phyloP scores from a whole-genome alignment of 2,888 invertebrate genomes.

The Trachelus troglodyta region DNA sequence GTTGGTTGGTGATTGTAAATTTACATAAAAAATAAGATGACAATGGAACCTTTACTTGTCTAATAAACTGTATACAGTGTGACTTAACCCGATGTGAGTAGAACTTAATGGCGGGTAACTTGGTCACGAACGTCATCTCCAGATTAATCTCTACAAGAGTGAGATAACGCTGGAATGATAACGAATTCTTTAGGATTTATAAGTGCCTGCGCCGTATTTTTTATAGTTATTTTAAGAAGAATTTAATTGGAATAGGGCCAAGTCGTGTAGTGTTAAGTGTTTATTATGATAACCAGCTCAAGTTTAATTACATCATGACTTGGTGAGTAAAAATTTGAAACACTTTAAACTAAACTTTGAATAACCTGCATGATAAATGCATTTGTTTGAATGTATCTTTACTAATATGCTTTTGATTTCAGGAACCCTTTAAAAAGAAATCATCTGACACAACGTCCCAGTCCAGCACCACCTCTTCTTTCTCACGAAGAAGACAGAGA shows the following conservation, averaged over 20 bases:
- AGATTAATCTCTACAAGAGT: not conserved
- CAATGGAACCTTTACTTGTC: not conserved
- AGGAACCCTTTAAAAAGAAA: constrained; percentile 61
- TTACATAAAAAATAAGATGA: not conserved
- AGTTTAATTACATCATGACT: constrained; percentile 28
- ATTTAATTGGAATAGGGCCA: not conserved
- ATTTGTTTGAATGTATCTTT: not conserved
- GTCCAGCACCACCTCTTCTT: constrained; percentile 56
- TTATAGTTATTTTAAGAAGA: not conserved
- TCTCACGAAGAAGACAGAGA: constrained; percentile 58
- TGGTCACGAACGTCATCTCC: not conserved
- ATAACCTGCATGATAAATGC: not conserved
- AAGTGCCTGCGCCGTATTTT: not conserved
- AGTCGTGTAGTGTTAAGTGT: not conserved
- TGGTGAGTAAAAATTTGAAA: constrained; percentile 29
- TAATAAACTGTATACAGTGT: not conserved
- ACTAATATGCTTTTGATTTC: not conserved
- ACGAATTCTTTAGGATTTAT: not conserved
- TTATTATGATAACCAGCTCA: not conserved
- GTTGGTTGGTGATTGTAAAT: not conserved
- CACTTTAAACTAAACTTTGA: not conserved
- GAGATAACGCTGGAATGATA: not conserved
- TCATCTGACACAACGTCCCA: constrained; percentile 55
- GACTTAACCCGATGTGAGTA: not conserved
- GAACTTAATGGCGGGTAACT: not conserved